These are phyloP conservation scores for Pherbina coryleti DNA, from an alignment of 2,888 invertebrate species.

Conservation along the genomic window DNA sequence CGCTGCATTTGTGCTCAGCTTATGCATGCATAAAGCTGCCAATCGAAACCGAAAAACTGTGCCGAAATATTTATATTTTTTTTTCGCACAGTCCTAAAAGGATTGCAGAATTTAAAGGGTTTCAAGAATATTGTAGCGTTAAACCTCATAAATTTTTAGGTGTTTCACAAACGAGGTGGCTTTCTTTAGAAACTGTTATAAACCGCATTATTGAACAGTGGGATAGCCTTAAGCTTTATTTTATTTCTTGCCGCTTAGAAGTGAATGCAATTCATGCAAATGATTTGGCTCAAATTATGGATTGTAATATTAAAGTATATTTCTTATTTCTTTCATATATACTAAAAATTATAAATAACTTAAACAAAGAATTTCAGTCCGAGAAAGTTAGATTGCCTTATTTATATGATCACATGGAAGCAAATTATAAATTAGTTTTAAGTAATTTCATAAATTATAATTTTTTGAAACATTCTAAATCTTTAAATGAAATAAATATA, in stretches of 20 bases:
- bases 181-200: slow-evolving; percentile 43
- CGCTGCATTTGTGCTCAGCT: slow-evolving; percentile 28
- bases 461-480: slow-evolving; percentile 18
- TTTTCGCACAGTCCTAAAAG: slow-evolving; percentile 40
- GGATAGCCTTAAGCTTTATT: slow-evolving; percentile 38
- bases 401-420: slow-evolving; percentile 39
- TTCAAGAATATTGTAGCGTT: slow-evolving; percentile 38
- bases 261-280: slow-evolving; percentile 33
- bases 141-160: slow-evolving; percentile 43
- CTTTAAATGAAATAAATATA: slow-evolving; percentile 26
- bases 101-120: slow-evolving; percentile 30
- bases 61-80: slow-evolving; percentile 34
- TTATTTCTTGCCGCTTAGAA: slow-evolving; percentile 34
- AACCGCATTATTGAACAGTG: slow-evolving; percentile 43
- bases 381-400: slow-evolving; percentile 41
- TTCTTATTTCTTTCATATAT: slow-evolving; percentile 44
- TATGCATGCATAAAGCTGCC: slow-evolving; percentile 37
- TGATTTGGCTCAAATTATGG: slow-evolving; percentile 37
- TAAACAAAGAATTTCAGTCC: slow-evolving; percentile 43
- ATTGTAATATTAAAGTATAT: slow-evolving; percentile 10
- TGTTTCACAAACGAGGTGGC: slow-evolving; percentile 42
- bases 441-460: slow-evolving; percentile 39
- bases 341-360: slow-evolving; percentile 41
- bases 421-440: slow-evolving; percentile 42
- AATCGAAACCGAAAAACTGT: slow-evolving; percentile 19